phyloP scores from a whole-genome alignment of 2,113 vertebrate genomes.

The Dicerorhinus sumatrensis region DNA sequence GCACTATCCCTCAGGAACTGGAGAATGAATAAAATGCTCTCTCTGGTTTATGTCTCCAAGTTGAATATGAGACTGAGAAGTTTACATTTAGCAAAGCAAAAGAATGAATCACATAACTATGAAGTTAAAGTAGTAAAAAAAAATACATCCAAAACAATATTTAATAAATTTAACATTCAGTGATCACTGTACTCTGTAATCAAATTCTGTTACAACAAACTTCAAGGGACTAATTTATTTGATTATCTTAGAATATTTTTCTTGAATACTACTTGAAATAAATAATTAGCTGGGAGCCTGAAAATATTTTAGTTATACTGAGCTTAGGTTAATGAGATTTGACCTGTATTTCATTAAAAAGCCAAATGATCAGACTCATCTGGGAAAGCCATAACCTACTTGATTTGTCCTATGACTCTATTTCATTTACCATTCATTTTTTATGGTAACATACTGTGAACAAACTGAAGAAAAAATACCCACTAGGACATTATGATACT shows the following conservation, averaged over 20 bases:
- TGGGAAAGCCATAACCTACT: conserved; percentile 49
- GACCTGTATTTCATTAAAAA: conserved; percentile 64
- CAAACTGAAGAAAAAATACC: conserved; percentile 53
- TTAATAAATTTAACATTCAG: conserved; percentile 19
- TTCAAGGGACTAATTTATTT: conserved; percentile 28
- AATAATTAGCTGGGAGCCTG: neutral
- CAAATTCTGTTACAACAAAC: conserved; percentile 34
- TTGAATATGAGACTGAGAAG: conserved; percentile 34
- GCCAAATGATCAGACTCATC: neutral
- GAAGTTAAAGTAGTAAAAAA: conserved; percentile 13
- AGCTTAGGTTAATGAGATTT: neutral
- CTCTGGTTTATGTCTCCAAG: neutral
- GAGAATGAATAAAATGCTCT: conserved; percentile 18
- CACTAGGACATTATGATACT: conserved; percentile 69
- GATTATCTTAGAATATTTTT: conserved; percentile 46
- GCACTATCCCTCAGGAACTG: neutral
- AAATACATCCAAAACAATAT: conserved; percentile 7
- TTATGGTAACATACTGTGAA: conserved; percentile 29
- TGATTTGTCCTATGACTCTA: neutral
- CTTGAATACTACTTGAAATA: conserved; percentile 50
- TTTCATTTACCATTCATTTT: conserved; percentile 62
- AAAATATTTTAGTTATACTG: conserved; percentile 36
- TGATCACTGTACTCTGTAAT: neutral
- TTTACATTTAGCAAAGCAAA: conserved; percentile 32
- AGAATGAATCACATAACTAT: neutral